phyloP scores from a whole-genome alignment of 64 coral and sea anemone species.

The Pocillopora damicornis region DNA sequence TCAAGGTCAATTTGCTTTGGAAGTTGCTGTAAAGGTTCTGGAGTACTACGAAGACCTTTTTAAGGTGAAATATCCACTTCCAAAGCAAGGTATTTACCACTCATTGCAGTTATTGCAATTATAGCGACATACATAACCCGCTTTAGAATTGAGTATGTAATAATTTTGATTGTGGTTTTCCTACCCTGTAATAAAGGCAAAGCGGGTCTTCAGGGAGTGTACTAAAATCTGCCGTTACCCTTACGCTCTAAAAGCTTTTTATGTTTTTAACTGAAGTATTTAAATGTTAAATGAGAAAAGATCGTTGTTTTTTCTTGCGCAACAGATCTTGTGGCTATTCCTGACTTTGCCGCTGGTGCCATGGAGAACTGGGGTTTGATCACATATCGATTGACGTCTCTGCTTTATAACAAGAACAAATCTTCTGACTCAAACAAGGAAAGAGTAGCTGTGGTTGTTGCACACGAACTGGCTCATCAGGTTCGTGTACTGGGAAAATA shows the following conservation, averaged over 20 bases:
- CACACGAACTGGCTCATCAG: constrained; percentile 89
- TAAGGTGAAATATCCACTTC: constrained; percentile 66
- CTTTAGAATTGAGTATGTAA: too few species aligned
- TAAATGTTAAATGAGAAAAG: too few species aligned
- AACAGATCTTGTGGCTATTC: constrained; percentile 88
- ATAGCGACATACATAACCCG: background rate
- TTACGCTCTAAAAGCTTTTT: too few species aligned
- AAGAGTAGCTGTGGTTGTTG: constrained; percentile 79
- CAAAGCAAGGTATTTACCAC: constrained; percentile 40
- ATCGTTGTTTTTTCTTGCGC: background rate
- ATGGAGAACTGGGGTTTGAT: constrained; percentile 98
- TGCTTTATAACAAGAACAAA: constrained; percentile 70
- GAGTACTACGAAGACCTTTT: constrained; percentile 64
- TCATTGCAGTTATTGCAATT: background rate
- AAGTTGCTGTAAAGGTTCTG: constrained; percentile 44
- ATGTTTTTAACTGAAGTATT: too few species aligned
- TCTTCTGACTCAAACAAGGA: constrained; percentile 74
- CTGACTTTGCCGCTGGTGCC: constrained; percentile 91
- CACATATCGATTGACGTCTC: constrained; percentile 77
- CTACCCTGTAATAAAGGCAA: too few species aligned
- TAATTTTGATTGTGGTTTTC: too few species aligned
- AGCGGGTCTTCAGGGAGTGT: too few species aligned
- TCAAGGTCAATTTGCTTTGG: constrained; percentile 52
- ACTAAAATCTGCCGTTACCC: too few species aligned
- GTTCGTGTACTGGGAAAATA: constrained; percentile 44